Conservation (phyloP, 1,140 invertebrate genomes). For the Tribolium madens region DNA sequence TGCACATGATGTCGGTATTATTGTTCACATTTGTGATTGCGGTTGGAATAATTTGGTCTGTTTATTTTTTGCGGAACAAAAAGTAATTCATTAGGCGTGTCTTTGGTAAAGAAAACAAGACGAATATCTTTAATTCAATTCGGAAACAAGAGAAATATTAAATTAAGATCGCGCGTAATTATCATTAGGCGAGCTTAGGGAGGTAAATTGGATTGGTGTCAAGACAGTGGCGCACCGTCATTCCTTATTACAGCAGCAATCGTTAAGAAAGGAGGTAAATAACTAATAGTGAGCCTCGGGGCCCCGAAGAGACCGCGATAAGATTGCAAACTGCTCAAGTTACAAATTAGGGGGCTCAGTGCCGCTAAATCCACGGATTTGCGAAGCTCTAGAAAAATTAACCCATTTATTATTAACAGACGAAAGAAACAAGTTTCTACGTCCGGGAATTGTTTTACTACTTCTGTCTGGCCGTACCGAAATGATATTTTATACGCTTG, state of each 20-base stretch:
- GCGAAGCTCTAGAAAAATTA: conserved; percentile 61
- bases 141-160: conserved; percentile 48
- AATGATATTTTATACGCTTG: conserved; percentile 57
- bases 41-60: background rate
- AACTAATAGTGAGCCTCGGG: conserved; percentile 51
- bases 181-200: conserved; percentile 51
- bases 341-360: conserved; percentile 60
- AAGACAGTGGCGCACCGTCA: conserved; percentile 48
- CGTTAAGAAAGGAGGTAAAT: conserved; percentile 56
- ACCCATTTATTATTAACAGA: conserved; percentile 63
- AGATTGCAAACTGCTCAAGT: conserved; percentile 59
- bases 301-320: conserved; percentile 54
- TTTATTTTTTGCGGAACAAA: conserved; percentile 15
- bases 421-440: conserved; percentile 57
- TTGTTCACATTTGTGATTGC: background rate
- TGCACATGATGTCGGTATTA: background rate
- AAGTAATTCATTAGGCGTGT: conserved; percentile 22
- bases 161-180: conserved; percentile 50
- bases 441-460: conserved; percentile 59
- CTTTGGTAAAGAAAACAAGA: conserved; percentile 48
- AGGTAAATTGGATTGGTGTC: conserved; percentile 53
- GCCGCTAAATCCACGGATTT: conserved; percentile 58
- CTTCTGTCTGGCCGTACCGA: conserved; percentile 47
- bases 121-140: conserved; percentile 41
- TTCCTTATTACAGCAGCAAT: conserved; percentile 52